Percentiles rank a stretch among this genome's conserved stretches.
These are phyloP conservation scores for Mallotus villosus DNA, from an alignment of 2,797 vertebrate species.

Conservation along the genomic window DNA sequence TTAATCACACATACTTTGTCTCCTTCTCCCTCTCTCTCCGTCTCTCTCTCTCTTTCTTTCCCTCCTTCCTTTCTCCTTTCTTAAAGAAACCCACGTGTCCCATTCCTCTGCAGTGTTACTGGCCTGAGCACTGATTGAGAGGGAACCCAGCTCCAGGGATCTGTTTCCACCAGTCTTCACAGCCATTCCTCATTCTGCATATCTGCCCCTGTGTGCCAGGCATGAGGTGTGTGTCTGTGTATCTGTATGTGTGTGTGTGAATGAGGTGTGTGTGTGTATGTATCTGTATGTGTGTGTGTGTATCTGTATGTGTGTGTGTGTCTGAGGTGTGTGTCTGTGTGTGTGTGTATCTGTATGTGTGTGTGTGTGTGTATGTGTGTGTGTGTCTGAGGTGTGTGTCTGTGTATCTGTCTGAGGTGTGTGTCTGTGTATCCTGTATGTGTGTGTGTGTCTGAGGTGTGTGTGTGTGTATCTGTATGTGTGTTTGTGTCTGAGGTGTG, in stretches of 20 bases:
- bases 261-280: not conserved
- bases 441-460: not conserved
- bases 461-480: constrained; percentile 2
- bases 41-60: constrained; percentile 19
- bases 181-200: constrained; percentile 60
- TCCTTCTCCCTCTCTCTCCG: constrained; percentile 18
- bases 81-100: constrained; percentile 51
- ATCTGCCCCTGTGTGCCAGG: constrained; percentile 39
- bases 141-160: constrained; percentile 50
- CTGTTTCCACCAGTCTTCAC: constrained; percentile 58
- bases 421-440: constrained; percentile 3
- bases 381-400: not conserved
- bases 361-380: no score
- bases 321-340: no score
- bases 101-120: constrained; percentile 57
- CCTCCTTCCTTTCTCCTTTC: no score
- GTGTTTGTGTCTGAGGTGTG: no score
- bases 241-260: constrained; percentile 12
- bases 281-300: not conserved
- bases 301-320: constrained; percentile 11
- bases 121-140: constrained; percentile 66
- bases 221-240: not conserved
- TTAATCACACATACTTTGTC: constrained; percentile 26
- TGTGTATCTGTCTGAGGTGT: not conserved
- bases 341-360: constrained; percentile 3